Conservation (phyloP, 2,797 vertebrate genomes). For the Psittacula echo region DNA sequence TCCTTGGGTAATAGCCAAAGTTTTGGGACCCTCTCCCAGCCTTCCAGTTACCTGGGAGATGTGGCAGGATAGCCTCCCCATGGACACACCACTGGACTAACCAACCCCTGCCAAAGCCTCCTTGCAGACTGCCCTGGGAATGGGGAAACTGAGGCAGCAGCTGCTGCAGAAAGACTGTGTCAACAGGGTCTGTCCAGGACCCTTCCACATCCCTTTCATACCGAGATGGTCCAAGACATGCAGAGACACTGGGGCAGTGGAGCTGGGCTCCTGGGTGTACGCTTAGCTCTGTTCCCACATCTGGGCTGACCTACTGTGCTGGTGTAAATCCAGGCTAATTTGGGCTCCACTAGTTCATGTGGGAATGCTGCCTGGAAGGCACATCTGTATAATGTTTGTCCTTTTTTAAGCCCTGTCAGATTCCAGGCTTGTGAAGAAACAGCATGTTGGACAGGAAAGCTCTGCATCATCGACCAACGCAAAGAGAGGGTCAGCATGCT, state of each 20-base stretch:
- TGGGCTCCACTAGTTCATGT: background rate
- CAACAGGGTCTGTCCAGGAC: fast-evolving
- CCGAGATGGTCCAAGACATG: background rate
- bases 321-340: slow-evolving; percentile 22
- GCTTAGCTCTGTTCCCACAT: background rate
- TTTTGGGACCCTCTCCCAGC: background rate
- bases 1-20: background rate
- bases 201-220: background rate
- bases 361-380: slow-evolving; percentile 48
- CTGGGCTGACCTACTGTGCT: background rate
- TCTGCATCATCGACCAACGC: background rate
- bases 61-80: background rate
- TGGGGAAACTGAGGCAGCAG: background rate
- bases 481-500: background rate
- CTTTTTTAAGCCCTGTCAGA: background rate
- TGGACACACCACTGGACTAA: background rate
- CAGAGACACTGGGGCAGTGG: fast-evolving
- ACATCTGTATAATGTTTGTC: slow-evolving; percentile 18
- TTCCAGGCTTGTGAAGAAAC: slow-evolving; percentile 13
- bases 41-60: background rate
- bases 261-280: fast-evolving
- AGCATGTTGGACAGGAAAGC: background rate
- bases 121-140: background rate
- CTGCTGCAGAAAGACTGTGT: background rate
- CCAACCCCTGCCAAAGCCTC: background rate